Evolutionary conservation across 2,888 invertebrate genomes (phyloP).

Genomic region (Mimumesa dahlbomi): DNA sequence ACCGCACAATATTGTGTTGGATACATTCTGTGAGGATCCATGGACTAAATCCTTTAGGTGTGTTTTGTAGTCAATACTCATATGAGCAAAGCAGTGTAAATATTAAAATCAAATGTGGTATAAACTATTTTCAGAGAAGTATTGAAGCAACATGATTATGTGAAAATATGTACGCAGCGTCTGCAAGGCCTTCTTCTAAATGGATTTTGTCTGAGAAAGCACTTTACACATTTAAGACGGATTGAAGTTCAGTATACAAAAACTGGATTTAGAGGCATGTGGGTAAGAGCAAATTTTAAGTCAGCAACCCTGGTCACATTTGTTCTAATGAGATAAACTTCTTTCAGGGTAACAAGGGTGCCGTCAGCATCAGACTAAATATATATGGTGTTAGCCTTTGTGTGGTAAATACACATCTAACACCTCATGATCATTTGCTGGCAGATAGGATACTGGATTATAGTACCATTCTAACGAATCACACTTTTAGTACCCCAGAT

Average conservation of each 20-base stretch:
- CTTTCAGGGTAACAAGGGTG: constrained; percentile 96
- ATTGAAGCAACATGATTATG: constrained; percentile 86
- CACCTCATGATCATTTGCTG: constrained; percentile 92
- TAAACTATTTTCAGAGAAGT: constrained; percentile 82
- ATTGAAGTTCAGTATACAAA: constrained; percentile 93
- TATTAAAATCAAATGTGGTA: background rate
- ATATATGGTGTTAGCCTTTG: constrained; percentile 94
- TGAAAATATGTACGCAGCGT: constrained; percentile 89
- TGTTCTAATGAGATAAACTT: too few relatives aligned
- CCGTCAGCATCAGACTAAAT: constrained; percentile 92
- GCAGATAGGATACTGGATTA: constrained; percentile 94
- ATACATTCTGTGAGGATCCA: constrained; percentile 90
- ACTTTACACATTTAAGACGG: constrained; percentile 90
- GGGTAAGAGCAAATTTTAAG: too few relatives aligned
- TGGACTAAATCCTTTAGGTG: constrained; percentile 88
- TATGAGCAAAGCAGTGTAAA: background rate
- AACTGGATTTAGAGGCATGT: constrained; percentile 95
- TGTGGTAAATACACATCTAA: constrained; percentile 93
- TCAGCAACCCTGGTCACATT: too few relatives aligned
- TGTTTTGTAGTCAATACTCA: background rate
- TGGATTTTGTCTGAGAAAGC: constrained; percentile 89
- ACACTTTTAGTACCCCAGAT: constrained; percentile 89
- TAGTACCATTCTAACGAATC: constrained; percentile 91
- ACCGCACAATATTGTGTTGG: constrained; percentile 91
- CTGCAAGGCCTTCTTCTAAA: constrained; percentile 92